These are phyloP conservation scores for Apis dorsata DNA, from an alignment of 1,140 invertebrate genomes.

Conservation along the genomic window DNA sequence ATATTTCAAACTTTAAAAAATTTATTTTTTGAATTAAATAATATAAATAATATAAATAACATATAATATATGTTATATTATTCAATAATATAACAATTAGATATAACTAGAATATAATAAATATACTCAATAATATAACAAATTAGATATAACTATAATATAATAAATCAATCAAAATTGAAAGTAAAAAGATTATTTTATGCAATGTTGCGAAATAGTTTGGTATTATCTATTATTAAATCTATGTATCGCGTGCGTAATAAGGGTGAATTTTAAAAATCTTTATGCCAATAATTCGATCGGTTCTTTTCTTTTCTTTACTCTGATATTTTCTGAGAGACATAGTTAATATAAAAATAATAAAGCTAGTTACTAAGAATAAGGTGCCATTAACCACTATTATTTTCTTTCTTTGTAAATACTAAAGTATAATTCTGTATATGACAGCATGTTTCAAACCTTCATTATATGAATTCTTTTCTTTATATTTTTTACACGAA, in stretches of 20 bases:
- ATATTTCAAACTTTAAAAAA: too few relatives aligned
- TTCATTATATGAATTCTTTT: not conserved
- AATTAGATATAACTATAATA: not conserved
- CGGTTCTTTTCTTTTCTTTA: not conserved
- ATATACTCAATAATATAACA: not conserved
- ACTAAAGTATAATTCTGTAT: not conserved
- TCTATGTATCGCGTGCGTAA: not conserved
- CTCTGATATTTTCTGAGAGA: not conserved
- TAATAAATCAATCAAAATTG: not conserved
- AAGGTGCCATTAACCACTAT: not conserved
- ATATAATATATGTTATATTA: too few relatives aligned
- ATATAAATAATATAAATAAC: too few relatives aligned
- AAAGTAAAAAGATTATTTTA: not conserved
- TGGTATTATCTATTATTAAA: not conserved
- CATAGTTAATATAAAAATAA: not conserved
- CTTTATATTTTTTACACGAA: not conserved
- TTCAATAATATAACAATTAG: too few relatives aligned
- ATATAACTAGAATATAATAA: not conserved
- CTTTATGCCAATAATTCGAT: not conserved
- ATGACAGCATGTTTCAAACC: not conserved
- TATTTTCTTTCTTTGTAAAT: not conserved
- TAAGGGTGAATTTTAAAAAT: conserved; percentile 7
- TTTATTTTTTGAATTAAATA: too few relatives aligned
- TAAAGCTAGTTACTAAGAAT: not conserved
- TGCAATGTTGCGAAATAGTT: not conserved